A percentile compares a stretch with the other conserved stretches of the same genome.
Evolutionary conservation across 2,113 vertebrate genomes (phyloP).

Genomic region (Felis chaus): DNA sequence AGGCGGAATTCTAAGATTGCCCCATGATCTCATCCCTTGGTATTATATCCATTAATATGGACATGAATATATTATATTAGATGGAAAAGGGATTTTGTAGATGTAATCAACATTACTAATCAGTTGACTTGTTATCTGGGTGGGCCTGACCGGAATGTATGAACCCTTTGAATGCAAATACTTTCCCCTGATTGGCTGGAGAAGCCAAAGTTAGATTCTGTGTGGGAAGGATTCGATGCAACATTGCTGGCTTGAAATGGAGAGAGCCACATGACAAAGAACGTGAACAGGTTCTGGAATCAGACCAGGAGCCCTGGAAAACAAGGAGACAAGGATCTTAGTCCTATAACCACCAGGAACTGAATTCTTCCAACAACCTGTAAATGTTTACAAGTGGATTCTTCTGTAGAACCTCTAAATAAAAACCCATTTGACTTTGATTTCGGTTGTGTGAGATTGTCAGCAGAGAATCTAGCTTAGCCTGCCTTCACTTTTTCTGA

Average conservation of each 20-base stretch:
- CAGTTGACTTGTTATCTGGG: not conserved
- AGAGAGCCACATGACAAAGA: not conserved
- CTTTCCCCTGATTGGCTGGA: not conserved
- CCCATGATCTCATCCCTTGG: not conserved
- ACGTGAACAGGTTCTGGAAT: not conserved
- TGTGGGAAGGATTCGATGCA: not conserved
- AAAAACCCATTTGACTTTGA: not conserved
- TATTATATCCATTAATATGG: not conserved
- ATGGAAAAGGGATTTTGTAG: not conserved
- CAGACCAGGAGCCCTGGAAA: rapidly evolving
- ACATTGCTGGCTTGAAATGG: not conserved
- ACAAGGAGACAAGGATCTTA: not conserved
- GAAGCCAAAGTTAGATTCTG: rapidly evolving
- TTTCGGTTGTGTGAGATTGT: not conserved
- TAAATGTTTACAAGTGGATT: not conserved
- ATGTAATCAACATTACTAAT: not conserved
- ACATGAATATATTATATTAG: not conserved
- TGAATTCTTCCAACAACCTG: not conserved
- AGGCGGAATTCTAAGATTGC: not conserved
- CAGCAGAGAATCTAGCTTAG: not conserved
- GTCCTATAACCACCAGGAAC: not conserved
- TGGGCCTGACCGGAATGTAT: not conserved
- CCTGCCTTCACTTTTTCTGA: not conserved
- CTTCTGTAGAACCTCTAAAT: not conserved
- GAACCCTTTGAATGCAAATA: not conserved